Percentiles rank a stretch among this genome's conserved stretches.
Conservation (phyloP, 1,140 invertebrate genomes). For the Tetragnatha versicolor region DNA sequence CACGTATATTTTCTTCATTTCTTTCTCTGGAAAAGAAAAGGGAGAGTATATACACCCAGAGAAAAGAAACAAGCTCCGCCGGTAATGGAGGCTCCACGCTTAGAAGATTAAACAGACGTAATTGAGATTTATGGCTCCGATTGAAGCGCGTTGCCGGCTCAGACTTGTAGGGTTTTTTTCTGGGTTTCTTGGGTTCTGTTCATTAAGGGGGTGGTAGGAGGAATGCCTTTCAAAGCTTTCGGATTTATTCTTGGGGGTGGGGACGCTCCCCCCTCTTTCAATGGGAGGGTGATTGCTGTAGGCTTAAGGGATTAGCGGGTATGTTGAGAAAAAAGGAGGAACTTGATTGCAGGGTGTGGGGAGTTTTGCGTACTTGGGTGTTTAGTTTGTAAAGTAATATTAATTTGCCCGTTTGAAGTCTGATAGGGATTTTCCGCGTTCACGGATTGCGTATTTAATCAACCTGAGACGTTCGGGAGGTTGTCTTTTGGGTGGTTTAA, state of each 20-base stretch:
- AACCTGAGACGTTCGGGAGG: too few species aligned
- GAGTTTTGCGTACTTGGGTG: too few species aligned
- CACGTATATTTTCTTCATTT: conserved; percentile 1
- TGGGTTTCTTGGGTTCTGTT: conserved; percentile 5
- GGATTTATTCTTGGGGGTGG: conserved; percentile 14
- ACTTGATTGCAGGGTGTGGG: conserved; percentile 7
- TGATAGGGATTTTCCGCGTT: too few species aligned
- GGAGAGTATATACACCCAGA: neutral
- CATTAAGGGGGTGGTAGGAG: neutral
- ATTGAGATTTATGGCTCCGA: conserved; percentile 33
- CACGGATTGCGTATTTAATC: too few species aligned
- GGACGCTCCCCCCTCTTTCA: neutral
- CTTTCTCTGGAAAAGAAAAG: neutral
- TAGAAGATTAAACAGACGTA: conserved; percentile 29
- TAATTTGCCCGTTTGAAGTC: too few species aligned
- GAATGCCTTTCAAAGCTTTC: neutral
- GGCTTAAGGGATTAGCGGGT: conserved; percentile 29
- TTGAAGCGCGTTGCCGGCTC: neutral
- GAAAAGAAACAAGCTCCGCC: neutral
- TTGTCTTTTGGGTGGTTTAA: too few species aligned
- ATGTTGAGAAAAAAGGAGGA: neutral
- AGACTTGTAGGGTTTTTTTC: neutral
- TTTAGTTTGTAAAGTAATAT: too few species aligned
- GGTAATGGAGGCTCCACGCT: conserved; percentile 4
- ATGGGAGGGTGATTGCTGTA: conserved; percentile 4